These are phyloP conservation scores for Ormyrus pomaceus DNA, from an alignment of 2,888 invertebrate species.

Conservation along the genomic window DNA sequence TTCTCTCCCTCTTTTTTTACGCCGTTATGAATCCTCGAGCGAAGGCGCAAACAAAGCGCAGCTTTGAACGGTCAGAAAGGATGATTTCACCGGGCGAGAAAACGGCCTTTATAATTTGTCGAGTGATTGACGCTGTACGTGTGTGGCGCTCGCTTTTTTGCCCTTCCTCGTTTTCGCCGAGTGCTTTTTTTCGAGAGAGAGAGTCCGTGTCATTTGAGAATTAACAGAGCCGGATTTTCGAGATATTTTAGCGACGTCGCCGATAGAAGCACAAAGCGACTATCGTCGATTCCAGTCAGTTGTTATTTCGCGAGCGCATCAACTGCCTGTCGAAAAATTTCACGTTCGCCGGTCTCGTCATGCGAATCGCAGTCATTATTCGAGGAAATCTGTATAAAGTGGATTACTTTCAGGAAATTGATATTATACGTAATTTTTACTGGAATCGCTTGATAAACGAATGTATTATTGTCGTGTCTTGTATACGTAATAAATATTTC, in stretches of 20 bases:
- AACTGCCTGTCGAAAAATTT: background rate
- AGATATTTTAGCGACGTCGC: slow-evolving; percentile 34
- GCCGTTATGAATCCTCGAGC: slow-evolving; percentile 50
- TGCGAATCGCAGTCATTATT: background rate
- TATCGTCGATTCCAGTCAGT: background rate
- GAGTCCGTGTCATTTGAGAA: slow-evolving; percentile 33
- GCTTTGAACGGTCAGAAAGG: slow-evolving; percentile 40
- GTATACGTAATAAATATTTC: too few relatives aligned
- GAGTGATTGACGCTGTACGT: slow-evolving; percentile 34
- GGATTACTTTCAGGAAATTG: slow-evolving; percentile 17
- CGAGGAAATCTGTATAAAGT: background rate
- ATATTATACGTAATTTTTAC: background rate
- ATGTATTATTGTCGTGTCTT: too few relatives aligned
- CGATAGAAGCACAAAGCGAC: background rate
- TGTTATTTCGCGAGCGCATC: background rate
- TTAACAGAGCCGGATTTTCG: slow-evolving; percentile 37
- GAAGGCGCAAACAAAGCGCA: slow-evolving; percentile 52
- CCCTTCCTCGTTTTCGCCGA: slow-evolving; percentile 26
- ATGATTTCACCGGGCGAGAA: slow-evolving; percentile 44
- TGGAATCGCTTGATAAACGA: too few relatives aligned
- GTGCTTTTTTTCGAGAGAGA: slow-evolving; percentile 16
- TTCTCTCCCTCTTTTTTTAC: slow-evolving; percentile 36
- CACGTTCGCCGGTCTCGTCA: background rate
- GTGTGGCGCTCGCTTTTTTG: slow-evolving; percentile 9
- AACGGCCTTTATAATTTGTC: slow-evolving; percentile 43